Evolutionary conservation across 1,140 invertebrate genomes (phyloP).

Genomic region (Drosophila trapezifrons): DNA sequence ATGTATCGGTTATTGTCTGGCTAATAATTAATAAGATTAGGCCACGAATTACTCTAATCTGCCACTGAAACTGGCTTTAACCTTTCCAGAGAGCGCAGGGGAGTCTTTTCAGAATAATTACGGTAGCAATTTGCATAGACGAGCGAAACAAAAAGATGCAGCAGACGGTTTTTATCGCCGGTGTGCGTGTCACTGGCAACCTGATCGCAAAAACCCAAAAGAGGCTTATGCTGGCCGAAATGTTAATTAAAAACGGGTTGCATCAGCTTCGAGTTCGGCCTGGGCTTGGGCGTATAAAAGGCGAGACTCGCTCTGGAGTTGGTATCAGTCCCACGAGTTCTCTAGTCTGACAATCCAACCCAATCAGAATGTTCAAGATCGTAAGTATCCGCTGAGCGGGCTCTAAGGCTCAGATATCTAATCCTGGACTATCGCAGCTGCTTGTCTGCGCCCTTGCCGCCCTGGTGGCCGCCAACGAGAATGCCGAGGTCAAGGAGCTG

Average conservation of each 20-base stretch:
- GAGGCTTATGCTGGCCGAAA: slow-evolving; percentile 35
- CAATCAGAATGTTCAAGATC: slow-evolving; percentile 56
- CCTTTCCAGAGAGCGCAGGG: not conserved
- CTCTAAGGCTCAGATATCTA: not conserved
- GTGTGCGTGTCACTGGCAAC: slow-evolving; percentile 12
- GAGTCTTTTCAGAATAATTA: slow-evolving; percentile 44
- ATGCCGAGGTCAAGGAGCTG: slow-evolving; percentile 42
- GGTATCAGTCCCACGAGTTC: slow-evolving; percentile 49
- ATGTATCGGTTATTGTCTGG: not conserved
- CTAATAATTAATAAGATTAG: not conserved
- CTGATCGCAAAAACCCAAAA: not conserved
- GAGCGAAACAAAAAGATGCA: slow-evolving; percentile 34
- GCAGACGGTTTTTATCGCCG: slow-evolving; percentile 31
- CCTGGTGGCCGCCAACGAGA: slow-evolving; percentile 47
- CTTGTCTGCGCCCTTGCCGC: slow-evolving; percentile 52
- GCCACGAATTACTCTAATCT: not conserved
- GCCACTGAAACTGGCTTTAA: not conserved
- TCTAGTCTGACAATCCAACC: slow-evolving; percentile 49
- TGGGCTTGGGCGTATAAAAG: slow-evolving; percentile 28
- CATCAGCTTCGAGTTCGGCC: slow-evolving; percentile 14
- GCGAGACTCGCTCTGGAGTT: not conserved
- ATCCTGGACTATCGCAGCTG: slow-evolving; percentile 31
- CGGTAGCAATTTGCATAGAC: slow-evolving; percentile 46
- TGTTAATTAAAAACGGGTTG: slow-evolving; percentile 56
- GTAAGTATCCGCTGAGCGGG: slow-evolving; percentile 27